Percentiles rank a stretch among this genome's conserved stretches.
These are phyloP conservation scores for Cyprinodon diabolis DNA, from an alignment of 2,797 vertebrate genomes.

Conservation along the genomic window DNA sequence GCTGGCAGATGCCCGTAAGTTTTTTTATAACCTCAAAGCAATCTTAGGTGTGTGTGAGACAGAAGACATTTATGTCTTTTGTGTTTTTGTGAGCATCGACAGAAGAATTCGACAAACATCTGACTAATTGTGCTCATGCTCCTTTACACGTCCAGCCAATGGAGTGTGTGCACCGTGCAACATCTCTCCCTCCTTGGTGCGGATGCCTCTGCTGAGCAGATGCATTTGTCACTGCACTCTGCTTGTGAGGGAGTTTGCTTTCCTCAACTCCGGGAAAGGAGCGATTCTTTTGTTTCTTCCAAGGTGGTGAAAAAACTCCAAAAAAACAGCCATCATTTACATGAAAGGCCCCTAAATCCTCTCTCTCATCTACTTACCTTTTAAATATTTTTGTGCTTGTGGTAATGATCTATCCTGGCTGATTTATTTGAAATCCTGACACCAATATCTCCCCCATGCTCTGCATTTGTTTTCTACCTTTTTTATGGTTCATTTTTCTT, in stretches of 20 bases:
- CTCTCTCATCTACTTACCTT: neutral
- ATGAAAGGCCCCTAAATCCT: neutral
- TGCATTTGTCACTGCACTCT: neutral
- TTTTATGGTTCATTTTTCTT: neutral
- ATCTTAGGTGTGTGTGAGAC: constrained; percentile 27
- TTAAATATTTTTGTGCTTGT: constrained; percentile 21
- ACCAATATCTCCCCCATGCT: neutral
- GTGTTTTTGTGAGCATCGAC: constrained; percentile 15
- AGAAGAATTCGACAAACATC: constrained; percentile 28
- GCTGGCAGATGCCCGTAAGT: constrained; percentile 59
- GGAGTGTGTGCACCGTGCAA: neutral
- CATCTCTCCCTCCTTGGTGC: constrained; percentile 4
- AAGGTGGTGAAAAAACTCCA: constrained; percentile 6
- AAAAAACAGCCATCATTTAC: constrained; percentile 1
- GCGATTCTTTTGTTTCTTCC: constrained; percentile 35
- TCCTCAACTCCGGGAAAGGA: constrained; percentile 60
- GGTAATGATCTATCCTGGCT: constrained; percentile 37
- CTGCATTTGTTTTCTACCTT: neutral
- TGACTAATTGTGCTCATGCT: constrained; percentile 8
- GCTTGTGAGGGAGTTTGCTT: constrained; percentile 12
- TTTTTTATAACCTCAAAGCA: constrained; percentile 54
- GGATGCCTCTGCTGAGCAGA: constrained; percentile 6
- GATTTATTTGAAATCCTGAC: constrained; percentile 22
- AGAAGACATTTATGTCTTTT: constrained; percentile 18
- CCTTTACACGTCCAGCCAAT: neutral